Conservation (phyloP, 1,140 invertebrate species). For the Coelopa frigida region DNA sequence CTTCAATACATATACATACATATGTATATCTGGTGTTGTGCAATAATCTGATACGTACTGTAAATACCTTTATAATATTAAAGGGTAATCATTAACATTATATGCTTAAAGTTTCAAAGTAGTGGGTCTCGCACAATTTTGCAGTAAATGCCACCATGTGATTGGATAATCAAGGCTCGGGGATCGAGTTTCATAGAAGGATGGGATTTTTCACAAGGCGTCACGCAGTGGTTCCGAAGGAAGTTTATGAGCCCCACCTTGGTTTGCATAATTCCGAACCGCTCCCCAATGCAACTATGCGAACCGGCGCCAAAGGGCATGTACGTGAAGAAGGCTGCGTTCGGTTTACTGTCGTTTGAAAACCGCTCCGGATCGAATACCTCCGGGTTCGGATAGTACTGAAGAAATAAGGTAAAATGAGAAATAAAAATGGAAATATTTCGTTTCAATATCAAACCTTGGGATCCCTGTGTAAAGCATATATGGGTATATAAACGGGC, state of each 20-base stretch:
- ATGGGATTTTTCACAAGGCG: constrained; percentile 19
- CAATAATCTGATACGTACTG: too few species aligned
- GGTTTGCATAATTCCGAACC: constrained; percentile 28
- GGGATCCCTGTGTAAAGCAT: constrained; percentile 28
- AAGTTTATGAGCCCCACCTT: constrained; percentile 34
- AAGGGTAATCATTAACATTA: too few species aligned
- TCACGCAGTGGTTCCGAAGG: constrained; percentile 24
- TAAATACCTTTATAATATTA: too few species aligned
- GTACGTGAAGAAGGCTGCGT: constrained; percentile 46
- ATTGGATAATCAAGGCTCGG: constrained; percentile 31
- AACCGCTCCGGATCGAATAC: constrained; percentile 60
- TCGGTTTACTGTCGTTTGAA: constrained; percentile 47
- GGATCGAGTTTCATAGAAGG: constrained; percentile 14
- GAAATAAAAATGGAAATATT: constrained; percentile 44
- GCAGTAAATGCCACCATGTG: constrained; percentile 26
- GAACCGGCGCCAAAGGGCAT: constrained; percentile 69
- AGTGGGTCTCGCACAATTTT: constrained; percentile 33
- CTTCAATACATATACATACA: too few species aligned
- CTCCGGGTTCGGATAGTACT: constrained; percentile 60
- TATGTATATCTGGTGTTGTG: too few species aligned
- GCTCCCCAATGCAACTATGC: constrained; percentile 64
- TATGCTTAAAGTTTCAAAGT: too few species aligned
- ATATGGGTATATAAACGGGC: constrained; percentile 24
- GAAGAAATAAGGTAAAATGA: constrained; percentile 49
- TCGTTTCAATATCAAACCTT: constrained; percentile 15